Evolutionary conservation across 2,888 invertebrate species (phyloP).

Genomic region (Noctua fimbriata): DNA sequence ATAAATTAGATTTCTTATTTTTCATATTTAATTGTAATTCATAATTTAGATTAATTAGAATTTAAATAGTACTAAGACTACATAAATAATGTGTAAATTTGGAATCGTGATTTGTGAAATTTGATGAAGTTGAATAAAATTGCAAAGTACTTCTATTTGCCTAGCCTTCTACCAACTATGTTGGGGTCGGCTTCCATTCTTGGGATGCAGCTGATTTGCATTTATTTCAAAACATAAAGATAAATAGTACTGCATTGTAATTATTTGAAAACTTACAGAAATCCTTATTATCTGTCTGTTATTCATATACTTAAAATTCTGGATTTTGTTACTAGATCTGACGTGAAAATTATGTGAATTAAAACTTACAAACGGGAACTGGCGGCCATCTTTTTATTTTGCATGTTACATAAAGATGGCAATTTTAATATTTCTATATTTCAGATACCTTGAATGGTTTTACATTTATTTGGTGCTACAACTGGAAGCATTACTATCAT

Average conservation of each 20-base stretch:
- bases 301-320: neutral
- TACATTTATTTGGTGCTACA: slow-evolving; percentile 4
- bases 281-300: slow-evolving; percentile 18
- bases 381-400: neutral
- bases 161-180: neutral
- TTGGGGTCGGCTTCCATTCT: neutral
- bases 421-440: neutral
- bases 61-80: slow-evolving; percentile 50
- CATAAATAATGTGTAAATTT: slow-evolving; percentile 26
- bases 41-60: slow-evolving; percentile 44
- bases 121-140: slow-evolving; percentile 1
- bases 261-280: neutral
- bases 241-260: slow-evolving; percentile 14
- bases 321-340: neutral
- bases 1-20: slow-evolving; percentile 63
- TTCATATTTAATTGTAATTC: slow-evolving; percentile 55
- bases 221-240: neutral
- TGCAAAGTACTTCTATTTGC: slow-evolving; percentile 24
- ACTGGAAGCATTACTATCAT: neutral
- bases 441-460: neutral
- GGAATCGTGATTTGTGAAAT: slow-evolving; percentile 35
- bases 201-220: neutral
- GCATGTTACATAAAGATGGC: neutral
- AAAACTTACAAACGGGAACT: neutral
- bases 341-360: neutral